A percentile compares a stretch with the other conserved stretches of the same genome.
Conservation (phyloP, 2,797 vertebrate genomes). For the Protosalanx chinensis region DNA sequence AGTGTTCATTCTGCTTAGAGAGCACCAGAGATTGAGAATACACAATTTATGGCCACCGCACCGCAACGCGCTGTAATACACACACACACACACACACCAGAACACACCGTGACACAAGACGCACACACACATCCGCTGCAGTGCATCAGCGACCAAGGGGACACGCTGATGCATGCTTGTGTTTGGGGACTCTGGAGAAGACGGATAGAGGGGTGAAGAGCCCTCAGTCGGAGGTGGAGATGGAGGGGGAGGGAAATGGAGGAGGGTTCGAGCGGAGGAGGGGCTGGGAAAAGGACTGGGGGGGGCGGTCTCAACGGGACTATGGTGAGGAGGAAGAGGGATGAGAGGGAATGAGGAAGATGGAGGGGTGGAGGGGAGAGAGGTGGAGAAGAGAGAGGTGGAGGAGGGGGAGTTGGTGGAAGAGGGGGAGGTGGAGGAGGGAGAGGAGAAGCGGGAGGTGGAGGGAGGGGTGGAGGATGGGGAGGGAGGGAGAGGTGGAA, state of each 20-base stretch:
- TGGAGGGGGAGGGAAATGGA: not conserved
- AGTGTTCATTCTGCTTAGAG: no score
- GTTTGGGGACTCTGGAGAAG: slow-evolving; percentile 43
- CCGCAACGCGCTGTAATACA: not conserved
- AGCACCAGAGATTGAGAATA: slow-evolving; percentile 8
- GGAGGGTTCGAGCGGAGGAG: not conserved
- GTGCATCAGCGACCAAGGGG: slow-evolving; percentile 36
- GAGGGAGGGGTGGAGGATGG: slow-evolving; percentile 34
- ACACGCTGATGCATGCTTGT: slow-evolving; percentile 62
- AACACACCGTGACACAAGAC: slow-evolving; percentile 11
- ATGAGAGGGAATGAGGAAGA: slow-evolving; percentile 31
- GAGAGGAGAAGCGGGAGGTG: not conserved
- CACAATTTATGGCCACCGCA: not conserved
- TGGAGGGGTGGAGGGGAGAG: slow-evolving; percentile 29
- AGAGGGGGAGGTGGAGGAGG: not conserved
- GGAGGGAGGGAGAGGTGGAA: slow-evolving; percentile 17
- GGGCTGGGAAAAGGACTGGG: slow-evolving; percentile 22
- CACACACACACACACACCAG: slow-evolving; percentile 13
- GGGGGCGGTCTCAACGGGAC: slow-evolving; percentile 10
- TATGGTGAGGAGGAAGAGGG: slow-evolving; percentile 13
- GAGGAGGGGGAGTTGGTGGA: slow-evolving; percentile 1
- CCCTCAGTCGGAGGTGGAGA: not conserved
- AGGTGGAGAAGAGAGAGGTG: not conserved
- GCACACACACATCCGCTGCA: slow-evolving; percentile 8
- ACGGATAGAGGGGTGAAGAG: no score